These are phyloP conservation scores for Hoplostethus atlanticus DNA, from an alignment of 2,797 vertebrate species.

Conservation along the genomic window DNA sequence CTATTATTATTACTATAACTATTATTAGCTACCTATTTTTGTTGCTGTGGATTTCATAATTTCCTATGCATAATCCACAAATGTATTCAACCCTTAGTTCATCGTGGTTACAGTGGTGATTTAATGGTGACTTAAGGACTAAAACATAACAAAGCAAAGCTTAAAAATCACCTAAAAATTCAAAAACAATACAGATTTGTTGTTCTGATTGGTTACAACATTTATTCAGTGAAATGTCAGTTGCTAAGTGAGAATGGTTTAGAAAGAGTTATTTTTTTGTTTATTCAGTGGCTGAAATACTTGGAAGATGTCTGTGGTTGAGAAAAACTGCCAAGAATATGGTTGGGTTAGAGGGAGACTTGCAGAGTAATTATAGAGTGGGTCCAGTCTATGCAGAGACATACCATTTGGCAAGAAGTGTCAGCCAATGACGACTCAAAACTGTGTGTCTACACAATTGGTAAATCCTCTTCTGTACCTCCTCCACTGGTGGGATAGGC, in stretches of 20 bases:
- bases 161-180: background rate
- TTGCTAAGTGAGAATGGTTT: background rate
- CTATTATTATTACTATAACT: constrained; percentile 20
- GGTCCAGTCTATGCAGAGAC: constrained; percentile 69
- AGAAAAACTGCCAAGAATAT: constrained; percentile 67
- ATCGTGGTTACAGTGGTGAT: background rate
- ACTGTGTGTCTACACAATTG: constrained; percentile 70
- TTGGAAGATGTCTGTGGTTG: constrained; percentile 62
- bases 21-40: background rate
- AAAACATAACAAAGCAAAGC: background rate
- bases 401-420: constrained; percentile 77
- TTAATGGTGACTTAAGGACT: background rate
- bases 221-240: constrained; percentile 6
- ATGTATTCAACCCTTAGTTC: background rate
- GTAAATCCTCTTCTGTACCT: constrained; percentile 74
- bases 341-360: constrained; percentile 69
- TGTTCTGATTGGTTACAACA: constrained; percentile 6
- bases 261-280: constrained; percentile 2
- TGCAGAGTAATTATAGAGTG: constrained; percentile 80
- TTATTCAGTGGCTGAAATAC: constrained; percentile 55
- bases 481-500: constrained; percentile 76
- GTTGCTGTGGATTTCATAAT: background rate
- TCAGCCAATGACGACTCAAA: constrained; percentile 73
- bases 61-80: background rate
- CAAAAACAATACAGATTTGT: background rate